Base-by-base conservation (phyloP, 2,113 vertebrate genomes). In the Siniperca knerii region DNA sequence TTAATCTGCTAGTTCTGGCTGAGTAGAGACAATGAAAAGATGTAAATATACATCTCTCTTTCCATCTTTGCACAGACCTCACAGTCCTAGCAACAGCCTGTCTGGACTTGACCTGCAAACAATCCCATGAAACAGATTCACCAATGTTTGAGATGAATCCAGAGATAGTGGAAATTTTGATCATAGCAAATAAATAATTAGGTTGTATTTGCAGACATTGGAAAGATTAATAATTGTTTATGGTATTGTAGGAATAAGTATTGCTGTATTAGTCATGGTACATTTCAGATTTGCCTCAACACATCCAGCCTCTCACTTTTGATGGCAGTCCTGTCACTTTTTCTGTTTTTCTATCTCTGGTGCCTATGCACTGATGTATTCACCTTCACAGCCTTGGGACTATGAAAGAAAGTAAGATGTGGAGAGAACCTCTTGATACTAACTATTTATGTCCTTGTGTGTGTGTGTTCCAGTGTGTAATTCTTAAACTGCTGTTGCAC, bases 311-410 rank as follows among this genome's bases (percentile, higher is more conserved):
- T 82, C 64, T 40, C 46, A 2, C 57, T 69, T 81, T 20, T 40
- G 12, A 69, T 80, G 54, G 67, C 1, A 4, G 50, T 61, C 1
- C 37, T 20, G 48, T 79, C 66, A 58, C 61, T 80, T 25, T 46
- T 46, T 46, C 33, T 29, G 4, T 35, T 67, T 54, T 55, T 74
- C 54, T 67, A 5, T 65, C 37, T 77, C 16, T 2, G 3, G 20
- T 46, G 1, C 82, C 82, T 57, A 62, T 71, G 0, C 37, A 44
- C 70, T 44, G 16, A n/a, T 71, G 15, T 44, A 6, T 44, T 82
- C 74, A 73, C 20, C 42, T 79, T 44, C 50, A 9, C 72, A 71
- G 52, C 75, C 64, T 52, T 77, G 71, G 29, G n/a, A 65, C 15
- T 21, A 9, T 65, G 25, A 70, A 73, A 82, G 61, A 65, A 79